These are phyloP conservation scores for Trachurus trachurus DNA, from an alignment of 2,797 vertebrate genomes.

Conservation along the genomic window DNA sequence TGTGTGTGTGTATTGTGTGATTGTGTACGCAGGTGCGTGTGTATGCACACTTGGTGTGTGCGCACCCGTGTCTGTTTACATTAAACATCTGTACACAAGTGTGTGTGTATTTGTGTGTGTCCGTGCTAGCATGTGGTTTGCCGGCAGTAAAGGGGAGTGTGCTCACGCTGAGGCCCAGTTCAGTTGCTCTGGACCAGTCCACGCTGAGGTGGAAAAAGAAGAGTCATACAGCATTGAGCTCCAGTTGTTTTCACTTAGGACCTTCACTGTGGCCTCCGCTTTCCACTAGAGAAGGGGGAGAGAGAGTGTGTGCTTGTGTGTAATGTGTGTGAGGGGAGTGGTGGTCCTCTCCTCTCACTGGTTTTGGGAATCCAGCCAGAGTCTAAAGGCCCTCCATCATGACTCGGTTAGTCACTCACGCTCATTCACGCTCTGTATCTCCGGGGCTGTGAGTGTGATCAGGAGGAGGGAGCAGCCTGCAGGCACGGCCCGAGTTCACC, in stretches of 20 bases:
- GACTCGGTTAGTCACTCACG: slow-evolving; percentile 29
- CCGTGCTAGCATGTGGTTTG: slow-evolving; percentile 35
- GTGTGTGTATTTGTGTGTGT: slow-evolving; percentile 37
- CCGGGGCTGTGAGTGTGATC: slow-evolving; percentile 25
- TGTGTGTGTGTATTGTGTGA: slow-evolving; percentile 47
- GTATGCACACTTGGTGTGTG: slow-evolving; percentile 21
- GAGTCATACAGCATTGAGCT: slow-evolving; percentile 70
- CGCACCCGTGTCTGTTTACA: slow-evolving; percentile 60
- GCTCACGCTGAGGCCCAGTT: slow-evolving; percentile 49
- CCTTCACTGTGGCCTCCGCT: slow-evolving; percentile 72
- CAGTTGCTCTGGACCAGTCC: slow-evolving; percentile 53
- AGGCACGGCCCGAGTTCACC: slow-evolving; percentile 42
- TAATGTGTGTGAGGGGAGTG: slow-evolving; percentile 22
- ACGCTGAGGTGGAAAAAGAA: slow-evolving; percentile 73
- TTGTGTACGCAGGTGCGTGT: slow-evolving; percentile 41
- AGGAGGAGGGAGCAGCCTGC: slow-evolving; percentile 27
- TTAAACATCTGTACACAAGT: slow-evolving; percentile 48
- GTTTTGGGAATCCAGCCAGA: slow-evolving; percentile 54
- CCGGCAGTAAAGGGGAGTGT: slow-evolving; percentile 48
- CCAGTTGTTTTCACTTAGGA: slow-evolving; percentile 86
- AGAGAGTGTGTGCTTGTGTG: slow-evolving; percentile 3
- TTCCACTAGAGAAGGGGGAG: slow-evolving; percentile 53
- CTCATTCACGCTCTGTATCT: slow-evolving; percentile 35
- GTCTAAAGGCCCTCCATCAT: slow-evolving; percentile 43
- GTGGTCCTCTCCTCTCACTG: slow-evolving; percentile 37